Conservation (phyloP, 2,797 vertebrate genomes). For the Bradypus variegatus region DNA sequence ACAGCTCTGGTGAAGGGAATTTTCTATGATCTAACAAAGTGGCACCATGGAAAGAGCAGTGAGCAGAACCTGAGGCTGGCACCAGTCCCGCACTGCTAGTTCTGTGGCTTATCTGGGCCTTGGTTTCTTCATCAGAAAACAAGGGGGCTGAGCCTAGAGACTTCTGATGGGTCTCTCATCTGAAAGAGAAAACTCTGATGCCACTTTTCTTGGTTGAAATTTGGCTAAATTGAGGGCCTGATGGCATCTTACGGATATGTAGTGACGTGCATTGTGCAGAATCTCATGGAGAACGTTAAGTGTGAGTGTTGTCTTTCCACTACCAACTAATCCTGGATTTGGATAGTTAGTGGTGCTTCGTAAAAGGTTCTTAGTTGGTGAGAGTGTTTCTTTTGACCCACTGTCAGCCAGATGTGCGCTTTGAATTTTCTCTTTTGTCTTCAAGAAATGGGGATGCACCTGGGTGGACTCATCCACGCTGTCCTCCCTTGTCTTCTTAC, state of each 20-base stretch:
- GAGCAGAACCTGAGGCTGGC: too few relatives aligned
- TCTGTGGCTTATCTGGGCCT: not conserved
- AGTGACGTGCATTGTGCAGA: not conserved
- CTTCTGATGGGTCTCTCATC: not conserved
- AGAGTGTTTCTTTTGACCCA: not conserved
- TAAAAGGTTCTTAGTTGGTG: not conserved
- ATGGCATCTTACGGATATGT: not conserved
- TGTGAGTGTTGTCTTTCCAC: not conserved
- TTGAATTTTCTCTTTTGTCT: not conserved
- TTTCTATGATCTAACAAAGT: not conserved
- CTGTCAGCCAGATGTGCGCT: not conserved
- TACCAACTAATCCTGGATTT: not conserved
- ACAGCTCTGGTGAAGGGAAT: not conserved
- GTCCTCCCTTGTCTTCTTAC: too few relatives aligned
- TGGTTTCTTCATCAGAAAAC: not conserved
- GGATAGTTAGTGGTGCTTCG: not conserved
- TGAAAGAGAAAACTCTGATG: not conserved
- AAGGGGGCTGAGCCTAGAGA: not conserved
- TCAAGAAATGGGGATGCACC: not conserved
- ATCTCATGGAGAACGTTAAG: not conserved
- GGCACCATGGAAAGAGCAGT: rapidly evolving
- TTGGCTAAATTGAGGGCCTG: not conserved
- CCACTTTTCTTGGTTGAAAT: not conserved
- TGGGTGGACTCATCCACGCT: not conserved
- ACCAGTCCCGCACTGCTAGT: too few relatives aligned